These are phyloP conservation scores for Silurus aristotelis DNA, from an alignment of 2,797 vertebrate genomes.

Conservation along the genomic window DNA sequence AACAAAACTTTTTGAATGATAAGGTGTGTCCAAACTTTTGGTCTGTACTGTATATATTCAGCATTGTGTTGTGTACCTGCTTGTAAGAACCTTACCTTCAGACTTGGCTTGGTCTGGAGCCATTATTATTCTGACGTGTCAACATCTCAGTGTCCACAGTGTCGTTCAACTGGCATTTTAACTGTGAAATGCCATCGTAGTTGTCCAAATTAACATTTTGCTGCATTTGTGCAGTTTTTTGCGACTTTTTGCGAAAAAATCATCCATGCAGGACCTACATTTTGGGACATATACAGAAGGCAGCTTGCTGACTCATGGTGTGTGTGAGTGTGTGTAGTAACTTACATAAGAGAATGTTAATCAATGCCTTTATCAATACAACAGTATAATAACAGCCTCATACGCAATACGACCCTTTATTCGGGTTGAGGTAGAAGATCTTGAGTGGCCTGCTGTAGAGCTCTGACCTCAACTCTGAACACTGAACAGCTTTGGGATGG, in stretches of 20 bases:
- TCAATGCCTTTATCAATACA: background rate
- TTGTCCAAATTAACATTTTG: slow-evolving; percentile 4
- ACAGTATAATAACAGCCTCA: too few species aligned
- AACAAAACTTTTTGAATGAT: too few species aligned
- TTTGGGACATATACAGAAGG: background rate
- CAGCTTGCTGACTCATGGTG: background rate
- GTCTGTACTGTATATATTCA: too few species aligned
- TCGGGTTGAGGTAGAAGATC: too few species aligned
- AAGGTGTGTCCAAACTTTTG: too few species aligned
- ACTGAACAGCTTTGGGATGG: too few species aligned
- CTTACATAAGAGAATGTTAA: background rate
- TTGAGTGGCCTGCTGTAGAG: too few species aligned
- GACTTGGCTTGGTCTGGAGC: background rate
- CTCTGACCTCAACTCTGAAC: too few species aligned
- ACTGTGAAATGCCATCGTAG: background rate
- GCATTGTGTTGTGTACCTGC: background rate
- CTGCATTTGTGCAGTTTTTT: background rate
- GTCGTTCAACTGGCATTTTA: background rate
- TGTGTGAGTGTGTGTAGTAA: too few species aligned
- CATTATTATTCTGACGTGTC: background rate
- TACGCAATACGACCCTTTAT: too few species aligned
- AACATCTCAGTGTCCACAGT: background rate
- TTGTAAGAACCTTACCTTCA: background rate
- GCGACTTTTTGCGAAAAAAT: background rate
- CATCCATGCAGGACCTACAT: background rate